phyloP scores from a whole-genome alignment of 2,113 vertebrate species.

The Chrysemys picta region DNA sequence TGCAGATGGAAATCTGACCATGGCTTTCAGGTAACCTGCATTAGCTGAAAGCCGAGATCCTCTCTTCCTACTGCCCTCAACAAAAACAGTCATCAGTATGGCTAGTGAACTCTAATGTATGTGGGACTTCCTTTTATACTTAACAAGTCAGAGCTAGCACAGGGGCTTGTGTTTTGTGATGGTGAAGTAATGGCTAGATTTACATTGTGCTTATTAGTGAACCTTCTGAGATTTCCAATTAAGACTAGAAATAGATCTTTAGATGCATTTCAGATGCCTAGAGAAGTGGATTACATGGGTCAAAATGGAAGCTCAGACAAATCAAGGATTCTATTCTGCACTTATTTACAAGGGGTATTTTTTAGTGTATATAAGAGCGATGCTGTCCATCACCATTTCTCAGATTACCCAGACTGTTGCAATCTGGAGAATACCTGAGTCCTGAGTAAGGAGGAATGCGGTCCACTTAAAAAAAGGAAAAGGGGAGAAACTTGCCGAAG shows the following conservation, averaged over 20 bases:
- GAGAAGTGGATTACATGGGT: neutral
- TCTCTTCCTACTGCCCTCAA: neutral
- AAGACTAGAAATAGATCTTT: neutral
- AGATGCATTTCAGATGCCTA: neutral
- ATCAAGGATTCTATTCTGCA: neutral
- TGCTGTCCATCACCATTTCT: neutral
- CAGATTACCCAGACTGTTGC: neutral
- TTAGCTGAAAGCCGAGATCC: neutral
- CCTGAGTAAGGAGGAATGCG: neutral
- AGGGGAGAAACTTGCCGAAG: conserved; percentile 16
- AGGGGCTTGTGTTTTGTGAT: neutral
- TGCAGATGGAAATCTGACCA: neutral
- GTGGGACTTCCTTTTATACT: neutral
- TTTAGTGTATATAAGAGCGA: rapidly evolving
- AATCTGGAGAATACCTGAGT: neutral
- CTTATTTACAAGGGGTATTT: neutral
- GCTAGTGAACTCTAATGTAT: neutral
- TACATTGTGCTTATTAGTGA: neutral
- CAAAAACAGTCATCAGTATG: neutral
- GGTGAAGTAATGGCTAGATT: neutral
- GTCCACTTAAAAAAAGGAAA: neutral
- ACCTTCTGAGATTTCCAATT: neutral
- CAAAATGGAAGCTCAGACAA: neutral
- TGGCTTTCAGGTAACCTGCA: neutral
- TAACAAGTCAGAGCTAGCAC: neutral